These are phyloP conservation scores for Cydia fagiglandana DNA, from an alignment of 1,140 invertebrate genomes.

Conservation along the genomic window DNA sequence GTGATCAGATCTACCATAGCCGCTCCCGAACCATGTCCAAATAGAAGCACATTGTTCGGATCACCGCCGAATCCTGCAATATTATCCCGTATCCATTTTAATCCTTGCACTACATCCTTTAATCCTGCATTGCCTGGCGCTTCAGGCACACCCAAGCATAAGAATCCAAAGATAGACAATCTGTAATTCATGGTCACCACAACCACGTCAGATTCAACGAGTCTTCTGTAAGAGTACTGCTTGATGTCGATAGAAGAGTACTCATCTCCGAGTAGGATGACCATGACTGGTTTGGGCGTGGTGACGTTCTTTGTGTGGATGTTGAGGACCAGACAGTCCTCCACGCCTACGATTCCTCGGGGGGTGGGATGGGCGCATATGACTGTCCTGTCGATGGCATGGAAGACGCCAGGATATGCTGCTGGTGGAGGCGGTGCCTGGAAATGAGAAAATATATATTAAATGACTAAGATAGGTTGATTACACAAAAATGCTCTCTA, in stretches of 20 bases:
- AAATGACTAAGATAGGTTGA: slow-evolving; percentile 32
- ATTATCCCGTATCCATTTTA: slow-evolving; percentile 83
- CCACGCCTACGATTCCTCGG: slow-evolving; percentile 56
- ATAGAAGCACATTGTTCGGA: slow-evolving; percentile 80
- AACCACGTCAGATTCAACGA: slow-evolving; percentile 55
- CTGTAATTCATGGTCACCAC: slow-evolving; percentile 64
- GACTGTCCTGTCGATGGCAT: slow-evolving; percentile 51
- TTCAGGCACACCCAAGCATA: slow-evolving; percentile 79
- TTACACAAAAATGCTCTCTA: background rate
- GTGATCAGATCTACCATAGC: slow-evolving; percentile 83
- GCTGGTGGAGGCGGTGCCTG: slow-evolving; percentile 60
- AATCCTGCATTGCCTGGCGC: slow-evolving; percentile 83
- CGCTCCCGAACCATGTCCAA: slow-evolving; percentile 82
- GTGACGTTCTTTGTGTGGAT: slow-evolving; percentile 59
- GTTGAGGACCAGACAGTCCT: slow-evolving; percentile 64
- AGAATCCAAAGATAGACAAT: slow-evolving; percentile 80
- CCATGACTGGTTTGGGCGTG: slow-evolving; percentile 58
- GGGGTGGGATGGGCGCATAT: slow-evolving; percentile 61
- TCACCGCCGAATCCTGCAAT: slow-evolving; percentile 84
- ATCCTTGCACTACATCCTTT: slow-evolving; percentile 82
- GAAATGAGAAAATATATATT: slow-evolving; percentile 42
- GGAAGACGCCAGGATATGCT: slow-evolving; percentile 48
- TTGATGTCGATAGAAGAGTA: slow-evolving; percentile 48
- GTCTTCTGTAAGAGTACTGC: slow-evolving; percentile 44
- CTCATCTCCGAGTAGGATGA: slow-evolving; percentile 63